phyloP scores from a whole-genome alignment of 2,888 invertebrate species.

The Erebia epiphron region DNA sequence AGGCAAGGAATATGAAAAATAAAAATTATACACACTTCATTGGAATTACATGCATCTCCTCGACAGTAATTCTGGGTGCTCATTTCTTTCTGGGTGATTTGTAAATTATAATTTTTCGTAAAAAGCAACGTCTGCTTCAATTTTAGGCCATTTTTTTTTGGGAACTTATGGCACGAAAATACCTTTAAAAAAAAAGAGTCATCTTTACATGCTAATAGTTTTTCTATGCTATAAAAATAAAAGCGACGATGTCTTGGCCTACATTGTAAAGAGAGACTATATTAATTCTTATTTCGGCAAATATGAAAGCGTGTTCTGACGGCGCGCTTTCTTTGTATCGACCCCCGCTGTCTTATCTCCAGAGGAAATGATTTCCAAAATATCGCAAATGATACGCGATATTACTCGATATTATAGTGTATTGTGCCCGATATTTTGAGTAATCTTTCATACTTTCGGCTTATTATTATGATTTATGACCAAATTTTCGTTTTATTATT shows the following conservation, averaged over 20 bases:
- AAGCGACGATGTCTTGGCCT: constrained; percentile 2
- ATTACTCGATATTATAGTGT: background rate
- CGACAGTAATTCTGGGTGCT: too few species aligned
- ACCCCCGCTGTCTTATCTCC: constrained; percentile 25
- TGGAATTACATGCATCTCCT: too few species aligned
- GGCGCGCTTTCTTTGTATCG: constrained; percentile 39
- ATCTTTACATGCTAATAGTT: too few species aligned
- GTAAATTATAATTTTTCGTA: too few species aligned
- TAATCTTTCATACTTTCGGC: constrained; percentile 14
- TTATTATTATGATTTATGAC: constrained; percentile 1
- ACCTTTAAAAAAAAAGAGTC: too few species aligned
- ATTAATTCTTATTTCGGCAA: constrained; percentile 41
- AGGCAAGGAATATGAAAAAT: too few species aligned
- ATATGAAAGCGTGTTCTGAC: constrained; percentile 35
- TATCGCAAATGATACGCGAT: constrained; percentile 30
- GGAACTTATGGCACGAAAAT: too few species aligned
- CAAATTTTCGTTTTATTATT: background rate
- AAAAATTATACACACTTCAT: too few species aligned
- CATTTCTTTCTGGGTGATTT: too few species aligned
- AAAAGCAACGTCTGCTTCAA: too few species aligned
- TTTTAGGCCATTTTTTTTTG: too few species aligned
- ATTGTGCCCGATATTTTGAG: constrained; percentile 12
- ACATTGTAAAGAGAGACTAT: constrained; percentile 35
- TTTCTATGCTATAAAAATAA: too few species aligned
- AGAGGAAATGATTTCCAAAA: constrained; percentile 37